Evolutionary conservation across 2,797 vertebrate genomes (phyloP), one percentile per base, ranked within the genome.

Genomic region (Sebastes goodei): DNA sequence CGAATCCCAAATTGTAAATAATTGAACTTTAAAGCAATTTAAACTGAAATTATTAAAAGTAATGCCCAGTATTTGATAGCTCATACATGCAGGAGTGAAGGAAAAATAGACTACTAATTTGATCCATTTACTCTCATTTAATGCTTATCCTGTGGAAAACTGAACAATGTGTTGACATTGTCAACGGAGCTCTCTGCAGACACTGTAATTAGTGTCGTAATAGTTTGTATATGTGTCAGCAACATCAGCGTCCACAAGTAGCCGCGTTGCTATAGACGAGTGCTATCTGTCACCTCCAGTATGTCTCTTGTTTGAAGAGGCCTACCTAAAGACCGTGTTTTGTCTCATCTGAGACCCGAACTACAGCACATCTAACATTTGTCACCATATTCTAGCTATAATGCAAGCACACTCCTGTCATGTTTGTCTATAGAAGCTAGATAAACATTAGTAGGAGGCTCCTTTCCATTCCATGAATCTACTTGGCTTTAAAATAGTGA

Each of bases 271-370:
- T 35, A 21, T 30, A 84, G 79, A 69, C 2, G 6, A 74, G 73
- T 42, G 53, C 27, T 73, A n/a, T 25, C 71, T 74, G 80, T 90
- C 87, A 88, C 80, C 33, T 85, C 56, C 84, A 90, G 85, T 69
- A 38, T 23, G 59, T 27, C 65, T 88, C 69, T 61, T 67, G 21
- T 71, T 77, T 82, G 60, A 85, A 65, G 67, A 65, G 30, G 35
- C 64, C 52, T 68, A 49, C 53, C 69, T 74, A 42, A 80, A 74
- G 52, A 35, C 46, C 1, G 4, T 1, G 10, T 17, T 72, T 64
- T 14, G 62, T 77, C 70, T 53, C 25, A 61, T 53, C 6, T 1
- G 20, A 65, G 23, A 63, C 25, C 20, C 10, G 20, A 3, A 35
- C 35, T 49, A 32, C 33, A 59, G 53, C 29, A 55, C 7, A 60